Conservation (phyloP, 1,140 invertebrate genomes). For the Drosophila melanica region DNA sequence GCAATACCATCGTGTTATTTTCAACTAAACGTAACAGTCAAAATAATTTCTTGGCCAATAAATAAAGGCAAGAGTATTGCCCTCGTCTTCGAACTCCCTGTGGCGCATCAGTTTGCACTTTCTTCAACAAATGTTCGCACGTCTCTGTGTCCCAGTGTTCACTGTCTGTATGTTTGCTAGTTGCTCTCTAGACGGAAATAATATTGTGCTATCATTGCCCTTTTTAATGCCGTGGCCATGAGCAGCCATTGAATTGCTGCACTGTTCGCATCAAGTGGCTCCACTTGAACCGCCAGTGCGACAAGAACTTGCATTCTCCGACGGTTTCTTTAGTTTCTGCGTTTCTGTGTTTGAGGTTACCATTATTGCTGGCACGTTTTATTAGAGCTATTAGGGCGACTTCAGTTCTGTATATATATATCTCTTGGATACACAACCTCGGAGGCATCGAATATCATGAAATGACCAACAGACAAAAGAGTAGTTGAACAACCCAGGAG, state of each 20-base stretch:
- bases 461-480: neutral
- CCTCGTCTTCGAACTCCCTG: conserved; percentile 14
- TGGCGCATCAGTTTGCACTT: conserved; percentile 45
- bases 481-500: neutral
- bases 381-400: conserved; percentile 69
- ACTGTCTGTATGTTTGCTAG: conserved; percentile 29
- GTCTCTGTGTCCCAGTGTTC: neutral
- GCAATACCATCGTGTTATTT: conserved; percentile 55
- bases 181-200: conserved; percentile 73
- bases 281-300: conserved; percentile 17
- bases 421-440: neutral
- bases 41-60: conserved; percentile 61
- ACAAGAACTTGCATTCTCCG: conserved; percentile 25
- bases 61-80: conserved; percentile 66
- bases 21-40: conserved; percentile 60
- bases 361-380: conserved; percentile 64
- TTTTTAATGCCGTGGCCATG: conserved; percentile 41
- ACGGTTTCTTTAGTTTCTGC: conserved; percentile 23
- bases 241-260: conserved; percentile 1
- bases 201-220: conserved; percentile 64
- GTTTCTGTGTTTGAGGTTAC: conserved; percentile 45
- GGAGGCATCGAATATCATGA: neutral
- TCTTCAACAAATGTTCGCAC: conserved; percentile 10
- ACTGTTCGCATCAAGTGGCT: conserved; percentile 23
- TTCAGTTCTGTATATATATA: neutral